Evolutionary conservation across 2,113 vertebrate genomes (phyloP), one percentile per base, ranked within the genome.

Genomic region (Misgurnus mizolepis): DNA sequence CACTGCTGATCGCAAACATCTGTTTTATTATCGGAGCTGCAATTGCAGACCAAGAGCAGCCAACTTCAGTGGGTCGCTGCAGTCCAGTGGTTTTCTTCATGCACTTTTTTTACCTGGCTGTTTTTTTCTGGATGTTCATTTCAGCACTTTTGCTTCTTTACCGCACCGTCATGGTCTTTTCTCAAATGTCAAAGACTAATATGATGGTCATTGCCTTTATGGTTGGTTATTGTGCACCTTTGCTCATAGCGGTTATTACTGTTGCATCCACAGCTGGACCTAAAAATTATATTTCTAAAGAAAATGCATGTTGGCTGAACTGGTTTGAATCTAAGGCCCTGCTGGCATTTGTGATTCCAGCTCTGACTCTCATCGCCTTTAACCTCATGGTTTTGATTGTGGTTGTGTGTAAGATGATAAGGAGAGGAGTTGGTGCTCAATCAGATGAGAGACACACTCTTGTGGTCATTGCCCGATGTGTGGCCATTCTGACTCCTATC

Each of bases 51-150:
- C 81, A 7, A 68, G 43, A 15, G 55, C 70, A 39, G 34, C 83
- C 40, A 5, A 72, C 5, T 0, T 82, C 84, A 10, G 0, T 87
- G n/a, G 80, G 64, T 4, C 50, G 88, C 27, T 97, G 96, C 82
- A 93, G 92, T 6, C 85, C 91, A 0, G 90, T 92, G 71, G 95
- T 95, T 0, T 98, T 97, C 85, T 96, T 97, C 56, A 92, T 93
- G 68, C 96, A 97, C 85, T 93, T 95, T 67, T 96, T 95, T 87
- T 98, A 96, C 78, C 93, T 98, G 12, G 90, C 92, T 27, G 67
- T 96, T 17, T 97, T 98, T 88, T 98, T 96, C 85, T 98, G 96
- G 96, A 97, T 98, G 96, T 85, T 98, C 0, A 86, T 93, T 6
- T 90, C 95, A 34, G 95, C 93, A 0, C 90, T 96, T 22, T 89